A percentile compares a stretch with the other conserved stretches of the same genome.
phyloP scores from a whole-genome alignment of 2,888 invertebrate species.

The Dryomyza anilis region DNA sequence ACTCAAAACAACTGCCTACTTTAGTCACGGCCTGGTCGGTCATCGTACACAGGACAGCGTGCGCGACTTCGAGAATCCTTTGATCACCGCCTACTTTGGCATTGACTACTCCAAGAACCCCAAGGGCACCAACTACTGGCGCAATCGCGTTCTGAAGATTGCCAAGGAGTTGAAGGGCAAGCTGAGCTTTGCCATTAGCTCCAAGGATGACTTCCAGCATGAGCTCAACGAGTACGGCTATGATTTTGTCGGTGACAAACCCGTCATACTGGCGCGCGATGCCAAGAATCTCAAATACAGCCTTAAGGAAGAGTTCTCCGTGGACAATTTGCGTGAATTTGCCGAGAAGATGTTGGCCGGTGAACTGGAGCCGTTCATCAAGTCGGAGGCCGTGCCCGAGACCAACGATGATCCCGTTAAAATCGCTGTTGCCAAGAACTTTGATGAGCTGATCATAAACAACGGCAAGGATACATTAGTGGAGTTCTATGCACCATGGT shows the following conservation, averaged over 20 bases:
- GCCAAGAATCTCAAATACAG: conserved; percentile 86
- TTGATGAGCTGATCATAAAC: conserved; percentile 90
- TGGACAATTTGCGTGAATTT: conserved; percentile 85
- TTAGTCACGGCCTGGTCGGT: conserved; percentile 89
- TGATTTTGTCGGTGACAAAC: conserved; percentile 87
- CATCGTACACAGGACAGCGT: conserved; percentile 84
- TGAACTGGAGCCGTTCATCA: conserved; percentile 87
- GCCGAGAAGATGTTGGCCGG: conserved; percentile 81
- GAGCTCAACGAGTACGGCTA: conserved; percentile 95
- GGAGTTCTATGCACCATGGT: conserved; percentile 99
- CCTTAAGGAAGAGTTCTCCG: conserved; percentile 86
- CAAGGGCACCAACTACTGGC: conserved; percentile 99
- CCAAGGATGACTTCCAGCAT: conserved; percentile 91
- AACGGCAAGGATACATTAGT: conserved; percentile 91
- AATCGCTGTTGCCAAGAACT: conserved; percentile 95
- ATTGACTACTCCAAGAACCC: conserved; percentile 97
- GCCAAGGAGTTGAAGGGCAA: conserved; percentile 61
- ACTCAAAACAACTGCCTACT: conserved; percentile 25
- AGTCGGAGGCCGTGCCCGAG: conserved; percentile 92
- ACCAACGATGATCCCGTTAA: conserved; percentile 81
- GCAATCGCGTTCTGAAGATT: conserved; percentile 91
- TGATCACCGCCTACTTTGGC: conserved; percentile 88
- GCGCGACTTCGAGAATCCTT: conserved; percentile 85
- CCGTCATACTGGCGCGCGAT: conserved; percentile 83
- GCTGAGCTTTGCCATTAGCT: conserved; percentile 86